Evolutionary conservation across 1,140 invertebrate genomes (phyloP).

Genomic region (Lineus longissimus): DNA sequence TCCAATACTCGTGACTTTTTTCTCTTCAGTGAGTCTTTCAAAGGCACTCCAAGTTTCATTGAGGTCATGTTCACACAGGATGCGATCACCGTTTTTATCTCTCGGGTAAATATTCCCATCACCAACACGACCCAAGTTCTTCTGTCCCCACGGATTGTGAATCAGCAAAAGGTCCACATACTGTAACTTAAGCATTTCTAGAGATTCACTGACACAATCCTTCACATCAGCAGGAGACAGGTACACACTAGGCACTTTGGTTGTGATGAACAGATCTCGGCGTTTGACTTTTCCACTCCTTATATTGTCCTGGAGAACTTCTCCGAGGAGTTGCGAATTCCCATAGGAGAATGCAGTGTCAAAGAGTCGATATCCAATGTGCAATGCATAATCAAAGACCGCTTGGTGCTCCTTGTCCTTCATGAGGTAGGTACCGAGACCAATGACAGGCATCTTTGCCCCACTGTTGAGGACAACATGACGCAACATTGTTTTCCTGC

Average conservation of each 20-base stretch:
- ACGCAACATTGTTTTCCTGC: too few relatives aligned
- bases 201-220: constrained; percentile 26
- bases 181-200: constrained; percentile 28
- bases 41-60: constrained; percentile 60
- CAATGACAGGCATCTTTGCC: constrained; percentile 21
- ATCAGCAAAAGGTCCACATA: constrained; percentile 40
- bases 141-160: constrained; percentile 35
- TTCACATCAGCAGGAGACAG: constrained; percentile 20
- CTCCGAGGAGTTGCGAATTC: constrained; percentile 40
- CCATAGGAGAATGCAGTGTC: constrained; percentile 40
- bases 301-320: constrained; percentile 26
- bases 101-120: constrained; percentile 26
- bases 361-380: constrained; percentile 37
- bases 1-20: constrained; percentile 72
- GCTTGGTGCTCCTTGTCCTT: constrained; percentile 25
- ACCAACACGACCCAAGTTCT: constrained; percentile 17
- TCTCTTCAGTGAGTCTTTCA: constrained; percentile 69
- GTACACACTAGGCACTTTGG: constrained; percentile 32
- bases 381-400: constrained; percentile 35
- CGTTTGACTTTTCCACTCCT: constrained; percentile 27
- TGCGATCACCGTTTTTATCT: constrained; percentile 17
- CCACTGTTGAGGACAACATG: too few relatives aligned
- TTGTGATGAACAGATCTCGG: constrained; percentile 39
- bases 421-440: constrained; percentile 37
- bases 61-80: constrained; percentile 24